Evolutionary conservation across 2,797 vertebrate species (phyloP).

Genomic region (Antennarius maculatus): DNA sequence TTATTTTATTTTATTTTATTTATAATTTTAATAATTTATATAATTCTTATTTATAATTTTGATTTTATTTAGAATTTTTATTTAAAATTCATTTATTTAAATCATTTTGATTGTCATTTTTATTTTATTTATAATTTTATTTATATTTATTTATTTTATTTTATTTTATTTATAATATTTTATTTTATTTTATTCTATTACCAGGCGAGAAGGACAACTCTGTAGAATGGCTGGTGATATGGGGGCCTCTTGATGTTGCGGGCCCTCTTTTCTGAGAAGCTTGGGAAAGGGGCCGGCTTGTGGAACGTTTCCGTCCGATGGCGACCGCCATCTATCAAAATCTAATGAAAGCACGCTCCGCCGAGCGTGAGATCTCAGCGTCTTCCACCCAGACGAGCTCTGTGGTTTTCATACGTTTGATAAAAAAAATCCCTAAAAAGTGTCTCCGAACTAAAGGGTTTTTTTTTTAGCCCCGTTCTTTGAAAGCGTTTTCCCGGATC

Average conservation of each 20-base stretch:
- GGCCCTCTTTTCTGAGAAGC: slow-evolving; percentile 29
- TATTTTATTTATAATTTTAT: too few relatives aligned
- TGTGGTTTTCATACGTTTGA: slow-evolving; percentile 23
- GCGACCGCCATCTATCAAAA: slow-evolving; percentile 19
- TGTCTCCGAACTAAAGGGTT: not conserved
- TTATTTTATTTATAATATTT: too few relatives aligned
- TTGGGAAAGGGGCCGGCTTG: slow-evolving; percentile 17
- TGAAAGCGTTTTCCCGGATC: slow-evolving; percentile 6
- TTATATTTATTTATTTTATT: too few relatives aligned
- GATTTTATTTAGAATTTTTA: too few relatives aligned
- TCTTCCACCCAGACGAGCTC: slow-evolving; percentile 9
- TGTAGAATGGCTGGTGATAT: slow-evolving; percentile 60
- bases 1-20: too few relatives aligned
- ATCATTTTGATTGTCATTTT: too few relatives aligned
- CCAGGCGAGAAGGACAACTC: slow-evolving; percentile 55
- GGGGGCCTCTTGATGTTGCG: slow-evolving; percentile 50
- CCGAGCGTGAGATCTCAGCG: slow-evolving; percentile 32
- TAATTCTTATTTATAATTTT: too few relatives aligned
- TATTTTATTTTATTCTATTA: slow-evolving; percentile 28
- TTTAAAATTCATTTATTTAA: too few relatives aligned
- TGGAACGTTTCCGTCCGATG: slow-evolving; percentile 10
- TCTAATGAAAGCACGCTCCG: slow-evolving; percentile 30
- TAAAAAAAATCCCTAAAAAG: slow-evolving; percentile 13
- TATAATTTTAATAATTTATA: too few relatives aligned
- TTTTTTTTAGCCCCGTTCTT: not conserved